phyloP scores from a whole-genome alignment of 2,113 vertebrate genomes.

The Triplophysa dalaica region DNA sequence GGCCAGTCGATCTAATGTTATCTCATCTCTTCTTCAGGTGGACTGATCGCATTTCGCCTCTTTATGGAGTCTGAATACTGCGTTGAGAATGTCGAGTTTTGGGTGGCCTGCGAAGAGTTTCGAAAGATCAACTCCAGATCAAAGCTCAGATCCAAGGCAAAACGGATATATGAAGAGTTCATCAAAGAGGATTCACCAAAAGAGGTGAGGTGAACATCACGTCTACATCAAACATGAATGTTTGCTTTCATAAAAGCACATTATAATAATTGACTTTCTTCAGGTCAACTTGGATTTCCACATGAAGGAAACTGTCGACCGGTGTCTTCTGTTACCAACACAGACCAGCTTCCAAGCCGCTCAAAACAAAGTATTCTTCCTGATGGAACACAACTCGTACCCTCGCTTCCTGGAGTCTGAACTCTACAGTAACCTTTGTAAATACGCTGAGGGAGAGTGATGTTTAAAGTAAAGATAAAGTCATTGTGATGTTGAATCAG shows the following conservation, averaged over 20 bases:
- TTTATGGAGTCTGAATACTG: slow-evolving; percentile 85
- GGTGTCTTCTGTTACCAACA: slow-evolving; percentile 76
- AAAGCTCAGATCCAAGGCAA: slow-evolving; percentile 79
- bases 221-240: neutral
- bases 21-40: slow-evolving; percentile 66
- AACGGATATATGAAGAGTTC: slow-evolving; percentile 85
- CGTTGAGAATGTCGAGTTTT: slow-evolving; percentile 88
- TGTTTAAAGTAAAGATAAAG: too few relatives aligned
- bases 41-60: slow-evolving; percentile 74
- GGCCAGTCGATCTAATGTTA: neutral
- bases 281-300: slow-evolving; percentile 91
- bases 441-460: slow-evolving; percentile 38
- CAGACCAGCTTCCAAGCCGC: slow-evolving; percentile 78
- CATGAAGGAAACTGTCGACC: slow-evolving; percentile 79
- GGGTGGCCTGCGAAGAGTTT: slow-evolving; percentile 83
- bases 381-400: slow-evolving; percentile 93
- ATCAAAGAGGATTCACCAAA: slow-evolving; percentile 86
- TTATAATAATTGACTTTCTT: slow-evolving; percentile 41
- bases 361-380: slow-evolving; percentile 82
- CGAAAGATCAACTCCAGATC: slow-evolving; percentile 75
- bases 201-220: slow-evolving; percentile 76
- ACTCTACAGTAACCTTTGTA: slow-evolving; percentile 78
- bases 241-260: neutral
- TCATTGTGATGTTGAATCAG: slow-evolving; percentile 31
- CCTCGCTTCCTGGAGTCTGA: slow-evolving; percentile 85